phyloP scores from a whole-genome alignment of 2,113 vertebrate species.

The Anseranas semipalmata region DNA sequence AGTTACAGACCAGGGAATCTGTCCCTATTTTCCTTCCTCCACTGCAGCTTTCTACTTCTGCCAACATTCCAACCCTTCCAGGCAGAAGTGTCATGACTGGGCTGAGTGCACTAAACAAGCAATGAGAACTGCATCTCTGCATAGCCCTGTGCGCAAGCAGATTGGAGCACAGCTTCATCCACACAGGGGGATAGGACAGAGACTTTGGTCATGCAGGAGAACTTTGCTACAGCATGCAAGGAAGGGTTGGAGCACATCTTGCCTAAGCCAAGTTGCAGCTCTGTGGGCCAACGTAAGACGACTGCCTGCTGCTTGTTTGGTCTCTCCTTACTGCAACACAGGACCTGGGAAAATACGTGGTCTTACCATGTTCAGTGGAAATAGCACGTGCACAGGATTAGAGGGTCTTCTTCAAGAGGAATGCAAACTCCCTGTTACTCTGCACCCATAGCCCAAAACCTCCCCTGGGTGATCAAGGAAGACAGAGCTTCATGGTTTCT shows the following conservation, averaged over 20 bases:
- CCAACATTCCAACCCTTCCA: background rate
- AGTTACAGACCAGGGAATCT: background rate
- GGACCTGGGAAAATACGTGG: fast-evolving
- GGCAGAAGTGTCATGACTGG: background rate
- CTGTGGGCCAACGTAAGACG: background rate
- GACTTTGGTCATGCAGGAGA: background rate
- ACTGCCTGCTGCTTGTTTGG: background rate
- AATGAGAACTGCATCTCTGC: background rate
- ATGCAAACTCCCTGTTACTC: background rate
- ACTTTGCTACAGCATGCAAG: background rate
- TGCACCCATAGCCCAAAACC: background rate
- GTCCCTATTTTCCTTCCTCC: background rate
- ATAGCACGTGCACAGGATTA: background rate
- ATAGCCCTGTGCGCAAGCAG: background rate
- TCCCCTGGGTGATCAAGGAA: background rate
- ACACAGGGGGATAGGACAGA: background rate
- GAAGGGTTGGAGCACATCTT: background rate
- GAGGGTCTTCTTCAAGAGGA: background rate
- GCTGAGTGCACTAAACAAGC: background rate
- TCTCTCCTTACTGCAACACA: background rate
- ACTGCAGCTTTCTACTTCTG: background rate
- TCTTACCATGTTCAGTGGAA: background rate
- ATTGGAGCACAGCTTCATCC: background rate
- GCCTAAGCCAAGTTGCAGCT: background rate
- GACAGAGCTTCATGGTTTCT: background rate